Percentiles rank a stretch among this genome's conserved stretches.
Conservation (phyloP, 2,888 invertebrate genomes). For the Anticlea derivata region DNA sequence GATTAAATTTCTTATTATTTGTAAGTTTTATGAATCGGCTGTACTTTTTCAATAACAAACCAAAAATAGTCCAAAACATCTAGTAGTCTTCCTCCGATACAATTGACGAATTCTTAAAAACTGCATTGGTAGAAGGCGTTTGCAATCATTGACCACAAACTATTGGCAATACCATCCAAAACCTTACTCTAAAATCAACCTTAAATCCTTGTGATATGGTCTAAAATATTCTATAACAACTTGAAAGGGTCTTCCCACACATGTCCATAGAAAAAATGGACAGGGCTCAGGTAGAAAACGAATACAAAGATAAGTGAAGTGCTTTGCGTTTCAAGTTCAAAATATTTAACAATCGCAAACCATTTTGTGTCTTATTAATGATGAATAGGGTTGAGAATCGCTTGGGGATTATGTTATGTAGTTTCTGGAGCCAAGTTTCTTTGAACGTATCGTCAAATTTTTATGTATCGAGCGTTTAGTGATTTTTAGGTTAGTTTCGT, state of each 20-base stretch:
- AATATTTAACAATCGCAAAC: background rate
- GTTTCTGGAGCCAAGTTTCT: constrained; percentile 59
- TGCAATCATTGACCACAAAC: constrained; percentile 47
- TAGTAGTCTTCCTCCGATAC: background rate
- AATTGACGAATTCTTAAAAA: constrained; percentile 40
- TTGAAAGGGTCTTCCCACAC: constrained; percentile 39
- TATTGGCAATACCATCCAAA: constrained; percentile 40
- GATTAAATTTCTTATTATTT: too few species aligned
- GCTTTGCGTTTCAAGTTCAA: constrained; percentile 48
- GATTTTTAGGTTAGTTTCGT: constrained; percentile 75
- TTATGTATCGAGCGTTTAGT: constrained; percentile 59
- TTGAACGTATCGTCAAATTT: constrained; percentile 71
- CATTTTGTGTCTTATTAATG: constrained; percentile 26
- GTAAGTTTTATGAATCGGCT: too few species aligned
- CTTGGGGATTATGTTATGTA: constrained; percentile 31
- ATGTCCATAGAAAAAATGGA: constrained; percentile 67
- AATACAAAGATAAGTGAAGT: constrained; percentile 70
- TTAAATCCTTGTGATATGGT: constrained; percentile 39
- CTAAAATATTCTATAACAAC: background rate
- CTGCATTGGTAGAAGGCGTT: constrained; percentile 50
- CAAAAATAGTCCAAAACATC: background rate
- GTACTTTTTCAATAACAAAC: too few species aligned
- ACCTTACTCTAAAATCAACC: constrained; percentile 37
- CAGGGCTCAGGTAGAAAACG: constrained; percentile 75
- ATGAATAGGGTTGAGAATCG: constrained; percentile 44